Percentiles rank a stretch among this genome's conserved stretches.
phyloP scores from a whole-genome alignment of 2,113 vertebrate genomes.

The Thoracochromis brauschi region DNA sequence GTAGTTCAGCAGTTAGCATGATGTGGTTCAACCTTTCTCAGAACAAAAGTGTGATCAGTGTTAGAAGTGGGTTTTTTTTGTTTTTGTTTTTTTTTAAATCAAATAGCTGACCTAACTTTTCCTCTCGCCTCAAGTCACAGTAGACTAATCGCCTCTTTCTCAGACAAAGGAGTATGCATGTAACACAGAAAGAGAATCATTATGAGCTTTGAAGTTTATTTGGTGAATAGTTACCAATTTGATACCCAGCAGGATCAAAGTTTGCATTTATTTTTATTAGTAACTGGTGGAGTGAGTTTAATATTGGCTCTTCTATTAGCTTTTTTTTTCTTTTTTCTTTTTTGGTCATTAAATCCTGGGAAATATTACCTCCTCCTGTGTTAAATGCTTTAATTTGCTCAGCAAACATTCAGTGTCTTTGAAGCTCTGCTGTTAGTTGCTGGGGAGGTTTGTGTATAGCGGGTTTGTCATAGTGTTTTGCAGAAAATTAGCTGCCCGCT shows the following conservation, averaged over 20 bases:
- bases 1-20: background rate
- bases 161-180: background rate
- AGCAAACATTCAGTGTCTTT: background rate
- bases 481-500: background rate
- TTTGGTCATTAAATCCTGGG: background rate
- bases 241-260: background rate
- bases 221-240: background rate
- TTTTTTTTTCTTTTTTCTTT: background rate
- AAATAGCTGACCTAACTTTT: background rate
- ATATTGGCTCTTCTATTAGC: background rate
- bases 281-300: background rate
- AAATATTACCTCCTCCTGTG: background rate
- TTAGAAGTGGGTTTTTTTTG: background rate
- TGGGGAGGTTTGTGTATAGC: background rate
- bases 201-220: background rate
- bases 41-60: background rate
- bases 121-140: background rate
- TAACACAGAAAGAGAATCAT: background rate
- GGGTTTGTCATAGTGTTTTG: background rate
- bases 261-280: background rate
- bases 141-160: background rate
- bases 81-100: rapidly evolving
- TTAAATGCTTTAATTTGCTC: background rate
- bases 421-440: background rate
- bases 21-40: background rate